Evolutionary conservation across 1,140 invertebrate genomes (phyloP).

Genomic region (Orchesella cincta): DNA sequence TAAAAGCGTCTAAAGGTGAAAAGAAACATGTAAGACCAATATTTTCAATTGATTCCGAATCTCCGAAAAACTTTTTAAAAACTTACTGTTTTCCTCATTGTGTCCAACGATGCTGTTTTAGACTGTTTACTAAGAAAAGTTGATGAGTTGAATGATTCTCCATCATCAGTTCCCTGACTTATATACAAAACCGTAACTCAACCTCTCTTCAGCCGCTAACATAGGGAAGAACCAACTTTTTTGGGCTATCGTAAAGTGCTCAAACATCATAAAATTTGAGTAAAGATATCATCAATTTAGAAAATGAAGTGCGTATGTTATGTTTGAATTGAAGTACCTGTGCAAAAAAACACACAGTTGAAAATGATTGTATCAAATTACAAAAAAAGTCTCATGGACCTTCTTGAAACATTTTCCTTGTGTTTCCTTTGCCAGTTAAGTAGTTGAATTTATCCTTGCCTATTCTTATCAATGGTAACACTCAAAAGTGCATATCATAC

Average conservation of each 20-base stretch:
- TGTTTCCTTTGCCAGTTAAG: not conserved
- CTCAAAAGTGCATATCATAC: too few species aligned
- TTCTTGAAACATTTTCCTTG: not conserved
- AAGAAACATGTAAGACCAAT: not conserved
- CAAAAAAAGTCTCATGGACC: not conserved
- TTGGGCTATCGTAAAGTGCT: not conserved
- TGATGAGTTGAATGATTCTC: not conserved
- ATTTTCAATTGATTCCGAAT: too few species aligned
- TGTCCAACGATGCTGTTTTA: too few species aligned
- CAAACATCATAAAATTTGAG: not conserved
- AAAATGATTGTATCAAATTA: not conserved
- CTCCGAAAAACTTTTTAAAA: not conserved
- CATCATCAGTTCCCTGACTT: not conserved
- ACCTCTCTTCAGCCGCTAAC: too few species aligned
- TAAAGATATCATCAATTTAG: too few species aligned
- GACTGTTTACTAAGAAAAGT: not conserved
- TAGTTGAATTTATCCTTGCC: not conserved
- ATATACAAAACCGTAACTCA: not conserved
- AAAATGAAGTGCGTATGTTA: too few species aligned
- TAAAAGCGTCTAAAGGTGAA: not conserved
- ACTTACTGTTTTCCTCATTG: not conserved
- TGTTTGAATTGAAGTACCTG: not conserved
- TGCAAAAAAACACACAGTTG: not conserved
- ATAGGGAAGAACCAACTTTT: not conserved
- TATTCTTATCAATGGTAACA: not conserved